Evolutionary conservation across 2,888 invertebrate species (phyloP).

Genomic region (Lutraria lutraria): DNA sequence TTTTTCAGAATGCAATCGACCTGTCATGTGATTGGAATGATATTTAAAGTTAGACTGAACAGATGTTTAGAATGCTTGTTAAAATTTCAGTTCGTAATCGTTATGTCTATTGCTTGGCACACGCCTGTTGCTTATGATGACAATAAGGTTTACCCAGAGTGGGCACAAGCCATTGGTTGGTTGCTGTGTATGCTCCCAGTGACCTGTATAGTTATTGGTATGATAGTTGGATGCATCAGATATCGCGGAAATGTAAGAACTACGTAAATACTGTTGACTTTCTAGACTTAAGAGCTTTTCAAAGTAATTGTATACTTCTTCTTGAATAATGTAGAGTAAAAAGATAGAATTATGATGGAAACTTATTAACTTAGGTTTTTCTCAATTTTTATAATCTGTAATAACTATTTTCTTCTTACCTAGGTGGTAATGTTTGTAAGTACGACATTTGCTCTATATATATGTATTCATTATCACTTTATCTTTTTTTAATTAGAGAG

Average conservation of each 20-base stretch:
- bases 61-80: too few relatives aligned
- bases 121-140: slow-evolving; percentile 66
- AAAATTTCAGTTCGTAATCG: slow-evolving; percentile 64
- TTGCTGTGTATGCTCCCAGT: slow-evolving; percentile 65
- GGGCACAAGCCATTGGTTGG: slow-evolving; percentile 74
- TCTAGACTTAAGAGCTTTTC: background rate
- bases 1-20: too few relatives aligned
- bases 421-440: too few relatives aligned
- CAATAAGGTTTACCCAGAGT: slow-evolving; percentile 62
- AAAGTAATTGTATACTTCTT: background rate
- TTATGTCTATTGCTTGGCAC: slow-evolving; percentile 67
- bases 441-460: too few relatives aligned
- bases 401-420: too few relatives aligned
- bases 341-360: background rate
- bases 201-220: slow-evolving; percentile 54
- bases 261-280: background rate
- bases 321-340: background rate
- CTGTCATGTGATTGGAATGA: too few relatives aligned
- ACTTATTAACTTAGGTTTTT: background rate
- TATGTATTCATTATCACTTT: too few relatives aligned
- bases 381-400: background rate
- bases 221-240: slow-evolving; percentile 55
- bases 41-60: too few relatives aligned
- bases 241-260: slow-evolving; percentile 23
- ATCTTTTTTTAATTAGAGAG: too few relatives aligned